These are phyloP conservation scores for Drosophila rhopaloa DNA, from an alignment of 1,140 invertebrate genomes.

Conservation along the genomic window DNA sequence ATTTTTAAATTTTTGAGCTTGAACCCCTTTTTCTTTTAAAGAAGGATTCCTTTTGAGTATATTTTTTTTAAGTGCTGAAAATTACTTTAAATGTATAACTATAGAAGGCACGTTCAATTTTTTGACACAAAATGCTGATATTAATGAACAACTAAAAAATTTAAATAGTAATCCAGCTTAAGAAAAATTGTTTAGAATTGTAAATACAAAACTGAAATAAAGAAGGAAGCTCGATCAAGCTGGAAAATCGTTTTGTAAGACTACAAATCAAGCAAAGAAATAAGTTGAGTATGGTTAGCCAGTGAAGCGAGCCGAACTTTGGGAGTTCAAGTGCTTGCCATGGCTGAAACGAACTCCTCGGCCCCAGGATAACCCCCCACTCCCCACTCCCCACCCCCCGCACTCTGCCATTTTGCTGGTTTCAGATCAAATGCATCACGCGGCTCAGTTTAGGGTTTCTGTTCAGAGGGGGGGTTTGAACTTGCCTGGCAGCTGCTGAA, in stretches of 20 bases:
- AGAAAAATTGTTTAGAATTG: no score
- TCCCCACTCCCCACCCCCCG: neutral
- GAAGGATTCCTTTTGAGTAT: no score
- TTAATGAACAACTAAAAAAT: no score
- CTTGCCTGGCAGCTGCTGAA: slow-evolving; percentile 60
- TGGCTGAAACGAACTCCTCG: slow-evolving; percentile 18
- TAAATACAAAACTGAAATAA: neutral
- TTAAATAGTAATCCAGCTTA: no score
- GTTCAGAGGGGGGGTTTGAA: slow-evolving; percentile 5
- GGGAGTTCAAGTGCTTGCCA: slow-evolving; percentile 31
- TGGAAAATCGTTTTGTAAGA: neutral
- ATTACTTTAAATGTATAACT: no score
- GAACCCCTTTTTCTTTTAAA: no score
- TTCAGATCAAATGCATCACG: slow-evolving; percentile 73
- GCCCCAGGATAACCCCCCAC: neutral
- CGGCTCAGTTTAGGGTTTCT: slow-evolving; percentile 42
- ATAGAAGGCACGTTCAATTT: no score
- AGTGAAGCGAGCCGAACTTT: slow-evolving; percentile 14
- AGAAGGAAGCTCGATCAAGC: neutral
- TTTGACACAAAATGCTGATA: no score
- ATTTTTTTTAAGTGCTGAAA: no score
- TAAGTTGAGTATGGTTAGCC: slow-evolving; percentile 18
- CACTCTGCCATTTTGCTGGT: slow-evolving; percentile 59
- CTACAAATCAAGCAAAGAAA: slow-evolving; percentile 14
- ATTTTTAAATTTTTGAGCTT: no score